Base-by-base conservation (phyloP, 1,140 invertebrate genomes). In the Brachionus angularis region DNA sequence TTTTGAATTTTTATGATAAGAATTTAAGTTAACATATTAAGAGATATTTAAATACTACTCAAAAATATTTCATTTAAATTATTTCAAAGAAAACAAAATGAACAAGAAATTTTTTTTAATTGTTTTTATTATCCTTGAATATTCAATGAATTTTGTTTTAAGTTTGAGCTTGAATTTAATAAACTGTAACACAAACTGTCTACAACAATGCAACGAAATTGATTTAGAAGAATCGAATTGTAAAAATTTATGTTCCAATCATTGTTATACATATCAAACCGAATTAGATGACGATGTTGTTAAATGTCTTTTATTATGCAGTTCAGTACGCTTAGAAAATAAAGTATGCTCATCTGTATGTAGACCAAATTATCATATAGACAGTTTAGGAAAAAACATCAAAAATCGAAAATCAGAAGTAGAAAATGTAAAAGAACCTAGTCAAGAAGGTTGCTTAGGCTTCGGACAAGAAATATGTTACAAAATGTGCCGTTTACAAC, bases 391-490 rank as follows among this genome's bases (percentile, higher is more conserved):
- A n/a, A n/a, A n/a, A n/a, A n/a, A n/a, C n/a, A n/a, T n/a, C n/a
- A n/a, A n/a, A n/a, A n/a, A n/a, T n/a, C n/a, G n/a, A n/a, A n/a
- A n/a, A n/a, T 29, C 25, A 39, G 7, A 1, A 12, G 39, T 18
- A 58, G 36, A 12, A 39, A 23, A 23, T 7, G 33, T 27, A 14
- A 58, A 58, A 23, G 39, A 39, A 12, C 8, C 34, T 21, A 36
- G 25, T 36, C 18, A 34, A 1, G 53, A 47, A 47, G 62, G 62
- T 23, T 67, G 62, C 10, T 5, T 5, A 27, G 62, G 62, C 16
- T 47, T 47, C 16, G 62, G 62, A 46, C 34, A 16, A 12, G 62
- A 67, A 50, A 46, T 16, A 14, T 67, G 62, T 31, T 67, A 67
- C 21, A 67, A 67, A 29, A 18, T 67, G 3, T 67, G 62, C 18